Conservation (phyloP, 2,797 vertebrate species). For the Poecilia gillii region DNA sequence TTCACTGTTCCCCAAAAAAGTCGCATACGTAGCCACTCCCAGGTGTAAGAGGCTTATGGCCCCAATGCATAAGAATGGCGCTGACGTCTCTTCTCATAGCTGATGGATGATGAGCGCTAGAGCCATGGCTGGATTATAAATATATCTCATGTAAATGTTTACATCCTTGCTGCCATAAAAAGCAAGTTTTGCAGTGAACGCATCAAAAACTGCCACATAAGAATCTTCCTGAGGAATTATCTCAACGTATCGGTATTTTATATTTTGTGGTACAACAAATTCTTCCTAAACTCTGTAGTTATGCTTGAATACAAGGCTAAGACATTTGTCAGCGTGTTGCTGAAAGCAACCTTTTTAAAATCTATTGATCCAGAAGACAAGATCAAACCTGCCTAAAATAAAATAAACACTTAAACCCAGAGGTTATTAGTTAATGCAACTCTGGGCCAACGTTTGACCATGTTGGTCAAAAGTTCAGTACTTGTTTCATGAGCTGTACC, state of each 20-base stretch:
- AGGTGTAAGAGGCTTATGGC: too few relatives aligned
- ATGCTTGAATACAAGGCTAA: conserved; percentile 26
- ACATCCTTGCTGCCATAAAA: too few relatives aligned
- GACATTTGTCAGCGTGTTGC: conserved; percentile 57
- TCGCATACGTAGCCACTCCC: too few relatives aligned
- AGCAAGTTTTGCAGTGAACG: too few relatives aligned
- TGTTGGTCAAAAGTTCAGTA: conserved; percentile 55
- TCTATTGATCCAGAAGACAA: conserved; percentile 13
- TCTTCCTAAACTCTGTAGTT: conserved; percentile 6
- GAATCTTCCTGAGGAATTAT: not conserved
- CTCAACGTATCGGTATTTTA: not conserved
- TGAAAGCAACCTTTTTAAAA: conserved; percentile 30
- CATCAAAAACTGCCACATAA: not conserved
- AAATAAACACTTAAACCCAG: conserved; percentile 20
- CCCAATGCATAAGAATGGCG: too few relatives aligned
- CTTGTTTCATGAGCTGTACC: conserved; percentile 43
- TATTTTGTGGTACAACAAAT: not conserved
- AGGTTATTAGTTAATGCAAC: not conserved
- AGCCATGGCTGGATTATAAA: too few relatives aligned
- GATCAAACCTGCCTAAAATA: conserved; percentile 21
- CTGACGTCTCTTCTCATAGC: too few relatives aligned
- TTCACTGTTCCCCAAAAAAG: too few relatives aligned
- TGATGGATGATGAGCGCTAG: too few relatives aligned
- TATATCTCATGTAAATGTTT: too few relatives aligned
- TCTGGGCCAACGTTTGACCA: not conserved